A percentile compares a stretch with the other conserved stretches of the same genome.
Conservation (phyloP, 2,888 invertebrate genomes). For the Gymnosoma rotundatum region DNA sequence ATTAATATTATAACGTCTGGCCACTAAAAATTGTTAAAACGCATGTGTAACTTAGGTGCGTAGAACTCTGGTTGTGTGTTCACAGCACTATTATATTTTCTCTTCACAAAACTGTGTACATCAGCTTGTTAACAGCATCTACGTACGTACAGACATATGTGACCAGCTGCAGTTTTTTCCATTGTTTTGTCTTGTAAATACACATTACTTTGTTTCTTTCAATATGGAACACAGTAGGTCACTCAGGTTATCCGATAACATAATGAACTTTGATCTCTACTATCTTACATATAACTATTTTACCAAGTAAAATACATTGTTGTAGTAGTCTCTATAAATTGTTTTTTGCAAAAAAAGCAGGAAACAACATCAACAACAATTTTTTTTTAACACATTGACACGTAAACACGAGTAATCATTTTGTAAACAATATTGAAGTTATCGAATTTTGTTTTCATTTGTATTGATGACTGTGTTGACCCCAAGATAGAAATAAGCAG, state of each 20-base stretch:
- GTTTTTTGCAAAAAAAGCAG: background rate
- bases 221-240: conserved; percentile 55
- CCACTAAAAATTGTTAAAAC: too few relatives aligned
- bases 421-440: conserved; percentile 22
- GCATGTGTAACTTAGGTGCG: too few relatives aligned
- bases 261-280: conserved; percentile 55
- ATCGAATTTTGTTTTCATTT: background rate
- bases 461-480: background rate
- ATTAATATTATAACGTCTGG: too few relatives aligned
- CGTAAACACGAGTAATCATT: conserved; percentile 29
- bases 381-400: conserved; percentile 27
- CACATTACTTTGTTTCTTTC: conserved; percentile 25
- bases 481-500: background rate
- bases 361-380: conserved; percentile 4
- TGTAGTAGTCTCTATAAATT: conserved; percentile 28
- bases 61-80: too few relatives aligned
- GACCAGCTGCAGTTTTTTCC: conserved; percentile 57
- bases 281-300: background rate
- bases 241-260: conserved; percentile 60
- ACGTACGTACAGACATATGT: conserved; percentile 59
- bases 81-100: background rate
- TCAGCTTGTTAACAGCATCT: background rate
- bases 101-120: background rate
- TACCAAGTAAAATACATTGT: conserved; percentile 6
- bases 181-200: conserved; percentile 46